Percentiles rank a stretch among this genome's conserved stretches.
These are phyloP conservation scores for Pedionomus torquatus DNA, from an alignment of 2,113 vertebrate species.

Conservation along the genomic window DNA sequence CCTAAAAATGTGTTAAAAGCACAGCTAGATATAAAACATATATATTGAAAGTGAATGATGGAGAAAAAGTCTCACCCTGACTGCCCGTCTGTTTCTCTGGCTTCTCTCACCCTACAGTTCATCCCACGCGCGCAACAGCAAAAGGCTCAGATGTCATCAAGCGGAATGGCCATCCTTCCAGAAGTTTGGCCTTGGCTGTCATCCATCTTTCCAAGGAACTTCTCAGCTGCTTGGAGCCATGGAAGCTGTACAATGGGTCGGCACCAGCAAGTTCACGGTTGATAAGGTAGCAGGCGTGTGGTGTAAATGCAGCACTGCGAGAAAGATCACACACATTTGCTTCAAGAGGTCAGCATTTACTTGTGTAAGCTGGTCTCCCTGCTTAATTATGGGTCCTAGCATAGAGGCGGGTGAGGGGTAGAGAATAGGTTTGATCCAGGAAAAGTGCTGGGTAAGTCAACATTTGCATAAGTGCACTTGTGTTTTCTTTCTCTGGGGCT, in stretches of 20 bases:
- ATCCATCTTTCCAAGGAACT: not conserved
- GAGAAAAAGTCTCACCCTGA: not conserved
- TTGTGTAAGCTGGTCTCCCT: not conserved
- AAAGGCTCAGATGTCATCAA: not conserved
- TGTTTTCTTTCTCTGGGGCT: not conserved
- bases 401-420: not conserved
- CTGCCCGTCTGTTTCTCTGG: not conserved
- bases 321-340: rapidly evolving
- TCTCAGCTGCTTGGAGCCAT: not conserved
- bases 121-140: rapidly evolving
- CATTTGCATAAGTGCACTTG: rapidly evolving
- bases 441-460: not conserved
- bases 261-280: rapidly evolving
- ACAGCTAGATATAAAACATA: rapidly evolving
- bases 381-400: not conserved
- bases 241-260: too few relatives aligned
- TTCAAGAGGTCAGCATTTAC: rapidly evolving
- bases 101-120: not conserved
- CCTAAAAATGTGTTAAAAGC: not conserved
- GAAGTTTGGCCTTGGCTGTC: not conserved
- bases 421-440: not conserved
- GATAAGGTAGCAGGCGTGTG: rapidly evolving
- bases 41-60: not conserved
- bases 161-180: not conserved
- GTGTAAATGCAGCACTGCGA: not conserved